A percentile compares a stretch with the other conserved stretches of the same genome.
These are phyloP conservation scores for Eublepharis macularius DNA, from an alignment of 2,113 vertebrate species.

Conservation along the genomic window DNA sequence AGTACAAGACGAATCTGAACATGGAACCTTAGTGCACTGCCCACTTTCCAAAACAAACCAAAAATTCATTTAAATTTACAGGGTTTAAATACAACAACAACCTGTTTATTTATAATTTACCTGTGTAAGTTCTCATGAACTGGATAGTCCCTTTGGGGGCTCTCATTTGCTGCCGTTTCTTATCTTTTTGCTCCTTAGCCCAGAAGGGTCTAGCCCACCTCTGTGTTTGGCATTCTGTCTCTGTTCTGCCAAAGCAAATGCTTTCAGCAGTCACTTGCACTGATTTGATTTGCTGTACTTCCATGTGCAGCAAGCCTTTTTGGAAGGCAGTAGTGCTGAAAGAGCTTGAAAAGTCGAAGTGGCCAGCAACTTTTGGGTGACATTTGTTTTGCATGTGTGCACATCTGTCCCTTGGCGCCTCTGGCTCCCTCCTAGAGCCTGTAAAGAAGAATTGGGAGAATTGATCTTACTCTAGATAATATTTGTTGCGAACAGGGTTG, in stretches of 20 bases:
- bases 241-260: background rate
- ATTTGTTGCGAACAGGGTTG: background rate
- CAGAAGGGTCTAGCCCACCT: background rate
- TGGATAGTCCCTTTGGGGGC: background rate
- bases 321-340: background rate
- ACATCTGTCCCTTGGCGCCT: too few relatives aligned
- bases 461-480: background rate
- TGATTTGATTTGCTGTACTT: background rate
- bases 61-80: background rate
- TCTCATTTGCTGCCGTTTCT: background rate
- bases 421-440: too few relatives aligned
- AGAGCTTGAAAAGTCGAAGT: background rate
- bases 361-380: background rate
- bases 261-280: background rate
- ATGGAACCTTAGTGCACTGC: background rate
- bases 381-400: background rate
- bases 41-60: background rate
- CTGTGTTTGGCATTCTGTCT: background rate
- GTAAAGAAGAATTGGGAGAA: too few relatives aligned
- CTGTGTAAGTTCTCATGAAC: background rate
- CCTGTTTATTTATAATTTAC: background rate
- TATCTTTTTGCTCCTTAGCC: background rate
- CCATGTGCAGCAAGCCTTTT: background rate
- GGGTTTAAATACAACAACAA: background rate
- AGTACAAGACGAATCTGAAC: slow-evolving; percentile 37